These are phyloP conservation scores for Camelus bactrianus DNA, from an alignment of 2,113 vertebrate genomes.

Conservation along the genomic window DNA sequence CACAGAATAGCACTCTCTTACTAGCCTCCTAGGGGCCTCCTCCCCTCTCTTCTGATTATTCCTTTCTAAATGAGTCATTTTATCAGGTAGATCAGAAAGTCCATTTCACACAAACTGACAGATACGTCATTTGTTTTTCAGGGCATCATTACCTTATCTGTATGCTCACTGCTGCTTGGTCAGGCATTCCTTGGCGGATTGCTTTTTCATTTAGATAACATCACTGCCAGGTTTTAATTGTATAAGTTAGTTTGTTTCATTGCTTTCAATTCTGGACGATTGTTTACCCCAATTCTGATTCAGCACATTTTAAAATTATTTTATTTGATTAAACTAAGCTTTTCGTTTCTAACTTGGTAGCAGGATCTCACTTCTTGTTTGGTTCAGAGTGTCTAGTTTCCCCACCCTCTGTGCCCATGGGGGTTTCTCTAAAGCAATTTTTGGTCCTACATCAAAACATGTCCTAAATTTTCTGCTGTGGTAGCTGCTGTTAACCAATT, in stretches of 20 bases:
- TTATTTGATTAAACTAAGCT: neutral
- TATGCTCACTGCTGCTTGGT: neutral
- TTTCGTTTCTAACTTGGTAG: neutral
- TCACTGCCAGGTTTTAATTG: slow-evolving; percentile 33
- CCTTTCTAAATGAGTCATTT: neutral
- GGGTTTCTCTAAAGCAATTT: neutral
- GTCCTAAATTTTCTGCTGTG: neutral
- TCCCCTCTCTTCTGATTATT: neutral
- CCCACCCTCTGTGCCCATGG: neutral
- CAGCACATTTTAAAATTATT: neutral
- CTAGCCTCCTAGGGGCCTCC: neutral
- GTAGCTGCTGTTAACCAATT: neutral
- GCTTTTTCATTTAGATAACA: neutral
- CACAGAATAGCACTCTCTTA: neutral
- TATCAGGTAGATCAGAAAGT: neutral
- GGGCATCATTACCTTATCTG: neutral
- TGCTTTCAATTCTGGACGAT: neutral
- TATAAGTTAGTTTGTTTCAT: neutral
- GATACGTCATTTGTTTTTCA: neutral
- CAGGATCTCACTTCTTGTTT: neutral
- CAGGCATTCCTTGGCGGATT: neutral
- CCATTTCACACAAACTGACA: neutral
- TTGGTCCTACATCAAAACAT: neutral
- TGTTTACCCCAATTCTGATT: neutral
- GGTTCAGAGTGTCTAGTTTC: neutral